These are phyloP conservation scores for Cyanistes caeruleus DNA, from an alignment of 2,113 vertebrate genomes.

Conservation along the genomic window DNA sequence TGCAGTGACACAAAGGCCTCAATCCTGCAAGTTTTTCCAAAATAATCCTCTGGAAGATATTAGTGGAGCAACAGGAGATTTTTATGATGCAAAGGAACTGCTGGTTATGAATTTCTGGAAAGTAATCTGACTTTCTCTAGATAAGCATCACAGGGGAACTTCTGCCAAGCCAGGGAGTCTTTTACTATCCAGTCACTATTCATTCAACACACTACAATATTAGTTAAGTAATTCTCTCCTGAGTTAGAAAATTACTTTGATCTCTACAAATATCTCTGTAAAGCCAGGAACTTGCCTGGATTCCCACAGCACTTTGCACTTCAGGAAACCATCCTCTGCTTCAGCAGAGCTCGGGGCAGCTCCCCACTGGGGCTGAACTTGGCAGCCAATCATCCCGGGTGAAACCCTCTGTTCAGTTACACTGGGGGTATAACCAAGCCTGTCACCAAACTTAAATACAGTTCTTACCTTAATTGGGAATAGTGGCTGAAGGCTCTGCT, in stretches of 20 bases:
- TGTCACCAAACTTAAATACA: neutral
- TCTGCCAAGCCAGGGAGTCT: neutral
- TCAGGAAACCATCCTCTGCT: neutral
- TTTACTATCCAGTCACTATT: neutral
- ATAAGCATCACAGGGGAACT: neutral
- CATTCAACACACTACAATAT: neutral
- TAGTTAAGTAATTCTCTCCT: neutral
- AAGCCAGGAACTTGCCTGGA: neutral
- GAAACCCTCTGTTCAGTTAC: neutral
- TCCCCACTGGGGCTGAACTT: neutral
- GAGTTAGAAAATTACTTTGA: neutral
- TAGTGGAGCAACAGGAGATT: neutral
- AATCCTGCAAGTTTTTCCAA: neutral
- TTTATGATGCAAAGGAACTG: neutral
- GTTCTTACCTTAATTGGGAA: neutral
- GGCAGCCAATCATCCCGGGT: fast-evolving
- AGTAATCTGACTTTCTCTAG: neutral
- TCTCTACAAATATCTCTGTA: neutral
- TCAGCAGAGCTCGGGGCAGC: fast-evolving
- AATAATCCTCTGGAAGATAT: slow-evolving; percentile 3
- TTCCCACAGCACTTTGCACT: neutral
- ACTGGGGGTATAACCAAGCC: neutral
- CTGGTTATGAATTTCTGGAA: neutral
- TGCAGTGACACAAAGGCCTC: neutral
- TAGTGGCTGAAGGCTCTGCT: neutral